These are phyloP conservation scores for Periphyllus acericola DNA, from an alignment of 2,888 invertebrate genomes.

Conservation along the genomic window DNA sequence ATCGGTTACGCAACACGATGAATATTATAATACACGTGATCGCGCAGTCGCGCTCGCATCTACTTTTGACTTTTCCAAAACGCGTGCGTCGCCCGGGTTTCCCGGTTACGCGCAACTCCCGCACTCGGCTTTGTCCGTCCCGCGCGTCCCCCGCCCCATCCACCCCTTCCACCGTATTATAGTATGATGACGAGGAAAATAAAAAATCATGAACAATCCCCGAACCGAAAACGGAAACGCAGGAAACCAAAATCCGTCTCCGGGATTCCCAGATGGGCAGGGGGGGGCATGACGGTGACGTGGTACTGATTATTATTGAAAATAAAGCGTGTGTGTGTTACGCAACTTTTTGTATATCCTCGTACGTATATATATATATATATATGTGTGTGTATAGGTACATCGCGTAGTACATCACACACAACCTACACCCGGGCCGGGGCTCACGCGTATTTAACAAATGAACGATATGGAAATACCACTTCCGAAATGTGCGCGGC, in stretches of 20 bases:
- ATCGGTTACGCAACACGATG: too few relatives aligned
- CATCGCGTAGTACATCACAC: neutral
- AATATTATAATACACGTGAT: neutral
- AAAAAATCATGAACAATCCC: neutral
- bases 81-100: neutral
- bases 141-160: too few relatives aligned
- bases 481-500: slow-evolving; percentile 38
- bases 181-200: neutral
- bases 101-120: neutral
- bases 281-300: neutral
- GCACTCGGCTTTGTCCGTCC: slow-evolving; percentile 26
- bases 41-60: neutral
- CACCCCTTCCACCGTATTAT: too few relatives aligned
- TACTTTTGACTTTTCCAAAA: neutral
- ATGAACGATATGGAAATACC: slow-evolving; percentile 48
- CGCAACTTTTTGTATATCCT: slow-evolving; percentile 54
- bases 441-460: too few relatives aligned
- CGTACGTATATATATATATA: too few relatives aligned
- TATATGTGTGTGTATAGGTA: too few relatives aligned
- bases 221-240: neutral
- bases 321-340: slow-evolving; percentile 39
- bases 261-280: neutral
- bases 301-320: neutral
- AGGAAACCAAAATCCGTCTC: neutral
- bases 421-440: slow-evolving; percentile 38